Evolutionary conservation across 2,113 vertebrate genomes (phyloP), one percentile per base, ranked within the genome.

Genomic region (Aphyosemion australe): DNA sequence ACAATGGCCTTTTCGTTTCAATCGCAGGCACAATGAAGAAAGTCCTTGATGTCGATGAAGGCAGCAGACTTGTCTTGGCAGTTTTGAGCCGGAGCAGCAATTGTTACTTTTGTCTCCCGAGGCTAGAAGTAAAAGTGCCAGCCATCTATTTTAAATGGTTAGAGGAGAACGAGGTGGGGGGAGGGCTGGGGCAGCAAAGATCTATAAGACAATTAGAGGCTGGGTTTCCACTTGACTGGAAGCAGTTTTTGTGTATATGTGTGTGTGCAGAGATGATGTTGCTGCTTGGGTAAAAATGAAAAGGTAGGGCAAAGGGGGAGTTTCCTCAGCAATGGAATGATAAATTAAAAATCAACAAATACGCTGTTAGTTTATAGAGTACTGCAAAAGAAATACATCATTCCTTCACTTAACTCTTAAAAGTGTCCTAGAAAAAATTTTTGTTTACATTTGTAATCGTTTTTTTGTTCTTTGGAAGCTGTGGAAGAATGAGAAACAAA

Each of bases 151-250:
- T 61, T 39, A 57, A 80, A 87, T 54, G 47, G 79, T 85, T 80
- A 64, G 64, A 59, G 56, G 69, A 78, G 58, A 76, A 53, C n/a
- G 60, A 66, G 55, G 15, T 37, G 68, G 69, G 14, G 16, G 66
- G 46, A 9, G 43, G 70, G 42, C 56, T n/a, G 47, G 70, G 34
- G 34, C 34, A 60, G 41, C 67, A 65, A 68, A 73, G 74, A 83
- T 82, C 76, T 65, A 77, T 79, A 71, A 72, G 66, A 88, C 75
- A 83, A 78, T 85, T 85, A 88, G 78, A 78, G 61, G 54, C 58
- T 80, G 34, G 42, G 73, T 85, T 85, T 84, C 69, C 65, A 78
- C 78, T 69, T 77, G 69, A 74, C 31, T 74, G 64, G 64, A 53
- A 52, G 64, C 57, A 45, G 57, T 72, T 41, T 79, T 63, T 74